These are phyloP conservation scores for Myrmophylax atrothorax DNA, from an alignment of 2,113 vertebrate species.

Conservation along the genomic window DNA sequence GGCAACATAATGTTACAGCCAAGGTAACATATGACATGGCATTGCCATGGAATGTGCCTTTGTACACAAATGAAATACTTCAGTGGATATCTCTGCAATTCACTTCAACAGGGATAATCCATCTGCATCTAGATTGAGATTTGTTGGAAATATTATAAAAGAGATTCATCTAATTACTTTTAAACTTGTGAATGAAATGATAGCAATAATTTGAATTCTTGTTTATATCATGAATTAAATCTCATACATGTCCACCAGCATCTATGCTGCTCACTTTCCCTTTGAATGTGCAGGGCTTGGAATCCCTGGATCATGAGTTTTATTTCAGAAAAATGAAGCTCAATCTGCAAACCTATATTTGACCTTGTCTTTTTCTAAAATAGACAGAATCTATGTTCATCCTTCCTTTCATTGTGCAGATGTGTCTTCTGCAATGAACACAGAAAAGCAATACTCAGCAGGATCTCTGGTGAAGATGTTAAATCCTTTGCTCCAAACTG, in stretches of 20 bases:
- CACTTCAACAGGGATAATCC: background rate
- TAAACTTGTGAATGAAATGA: background rate
- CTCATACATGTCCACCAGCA: background rate
- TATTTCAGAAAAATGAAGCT: background rate
- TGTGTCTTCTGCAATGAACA: background rate
- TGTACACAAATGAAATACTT: background rate
- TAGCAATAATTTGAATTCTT: background rate
- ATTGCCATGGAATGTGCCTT: background rate
- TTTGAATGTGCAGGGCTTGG: background rate
- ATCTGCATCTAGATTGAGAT: background rate
- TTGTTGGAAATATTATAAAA: background rate
- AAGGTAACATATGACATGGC: slow-evolving; percentile 34
- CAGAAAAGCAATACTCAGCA: background rate
- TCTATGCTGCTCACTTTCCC: background rate
- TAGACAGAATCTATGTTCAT: background rate
- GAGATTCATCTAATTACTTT: background rate
- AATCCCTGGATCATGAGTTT: background rate
- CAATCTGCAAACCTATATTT: background rate
- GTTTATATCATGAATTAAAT: background rate
- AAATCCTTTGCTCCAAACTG: background rate
- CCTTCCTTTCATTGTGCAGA: background rate
- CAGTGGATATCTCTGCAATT: background rate
- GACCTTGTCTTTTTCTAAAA: background rate
- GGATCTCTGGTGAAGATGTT: background rate
- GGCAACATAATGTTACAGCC: slow-evolving; percentile 21